A percentile compares a stretch with the other conserved stretches of the same genome.
Evolutionary conservation across 1,140 invertebrate genomes (phyloP).

Genomic region (Heliconius himera): DNA sequence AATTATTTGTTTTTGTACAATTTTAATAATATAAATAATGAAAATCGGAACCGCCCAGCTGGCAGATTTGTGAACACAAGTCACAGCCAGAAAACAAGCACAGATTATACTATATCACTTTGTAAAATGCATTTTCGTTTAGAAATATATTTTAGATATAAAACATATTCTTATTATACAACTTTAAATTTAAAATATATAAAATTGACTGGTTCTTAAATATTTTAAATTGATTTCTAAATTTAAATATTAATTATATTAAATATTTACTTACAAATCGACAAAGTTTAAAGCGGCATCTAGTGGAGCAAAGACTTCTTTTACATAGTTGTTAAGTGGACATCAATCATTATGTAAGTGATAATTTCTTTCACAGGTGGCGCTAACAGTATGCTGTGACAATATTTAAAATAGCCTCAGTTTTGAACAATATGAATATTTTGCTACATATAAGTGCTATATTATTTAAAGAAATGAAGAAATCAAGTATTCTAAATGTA

Average conservation of each 20-base stretch:
- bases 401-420: too few species aligned
- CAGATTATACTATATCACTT: conserved; percentile 24
- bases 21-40: conserved; percentile 32
- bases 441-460: too few species aligned
- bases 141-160: not conserved
- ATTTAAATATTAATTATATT: not conserved
- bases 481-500: too few species aligned
- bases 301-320: not conserved
- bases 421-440: too few species aligned
- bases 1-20: conserved; percentile 37
- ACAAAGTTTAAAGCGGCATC: not conserved
- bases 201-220: not conserved
- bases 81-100: conserved; percentile 30
- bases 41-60: conserved; percentile 73
- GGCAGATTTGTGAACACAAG: conserved; percentile 61
- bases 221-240: not conserved
- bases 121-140: not conserved
- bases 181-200: not conserved
- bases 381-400: not conserved
- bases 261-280: not conserved
- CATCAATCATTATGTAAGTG: not conserved
- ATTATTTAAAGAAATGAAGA: too few species aligned
- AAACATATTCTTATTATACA: not conserved
- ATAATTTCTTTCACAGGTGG: not conserved
- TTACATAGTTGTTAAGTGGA: not conserved